Base-by-base conservation (phyloP, 2,797 vertebrate genomes). In the Leptodactylus fallax region DNA sequence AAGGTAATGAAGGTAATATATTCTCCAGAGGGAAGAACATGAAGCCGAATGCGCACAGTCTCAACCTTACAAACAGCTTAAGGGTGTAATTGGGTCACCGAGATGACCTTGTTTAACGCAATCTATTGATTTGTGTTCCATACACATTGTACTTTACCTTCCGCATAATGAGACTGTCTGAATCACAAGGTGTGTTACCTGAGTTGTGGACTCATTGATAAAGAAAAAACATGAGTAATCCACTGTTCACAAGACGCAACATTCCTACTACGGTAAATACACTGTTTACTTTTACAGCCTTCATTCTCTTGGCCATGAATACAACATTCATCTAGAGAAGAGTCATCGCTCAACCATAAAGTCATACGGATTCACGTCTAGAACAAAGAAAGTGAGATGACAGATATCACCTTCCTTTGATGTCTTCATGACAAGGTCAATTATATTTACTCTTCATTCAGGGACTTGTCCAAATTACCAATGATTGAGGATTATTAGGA, bases 161-260 rank as follows among this genome's bases (percentile, higher is more conserved):
- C 71, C 13, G 81, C 47, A 47, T 69, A 27, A 16, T 69, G 47
- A 69, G 71, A 21, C 80, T n/a, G 71, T n/a, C 67, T 82, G 86
- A 87, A 60, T 87, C 86, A 87, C 27, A 55, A 87, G 86, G 86
- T 83, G 80, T 78, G 80, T 53, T 78, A 63, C 79, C 72, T 63
- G 47, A 61, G 74, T 12, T 14, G n/a, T 67, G 7, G 53, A 77
- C 55, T 63, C 65, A 81, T 55, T 81, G 86, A 87, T 87, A 87
- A 74, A 82, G 56, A 74, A 36, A 25, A 3, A 63, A n/a, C 45
- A 53, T 87, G 86, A 87, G 27, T 82, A 76, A 82, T 63, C 45
- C 45, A 45, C 19, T n/a, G 23, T 74, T 80, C 79, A 87, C 45
- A 72, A 87, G 17, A 36, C n/a, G 53, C 53, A 53, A 60, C 79